phyloP scores from a whole-genome alignment of 2,113 vertebrate genomes.

The Ceyx cyanopectus region DNA sequence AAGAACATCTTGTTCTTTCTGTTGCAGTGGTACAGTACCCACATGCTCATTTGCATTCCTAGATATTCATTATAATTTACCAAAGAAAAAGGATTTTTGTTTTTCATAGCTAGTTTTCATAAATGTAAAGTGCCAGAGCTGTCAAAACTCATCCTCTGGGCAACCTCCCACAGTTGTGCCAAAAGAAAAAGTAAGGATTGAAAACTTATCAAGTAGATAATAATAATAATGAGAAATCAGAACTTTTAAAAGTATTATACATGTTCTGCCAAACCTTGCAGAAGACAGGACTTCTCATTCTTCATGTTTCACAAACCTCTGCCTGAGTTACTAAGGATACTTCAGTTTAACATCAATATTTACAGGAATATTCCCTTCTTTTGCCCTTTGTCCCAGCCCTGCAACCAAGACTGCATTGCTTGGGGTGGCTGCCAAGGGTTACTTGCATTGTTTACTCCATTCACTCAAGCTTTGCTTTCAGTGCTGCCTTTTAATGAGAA shows the following conservation, averaged over 20 bases:
- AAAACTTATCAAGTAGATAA: neutral
- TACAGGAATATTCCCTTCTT: neutral
- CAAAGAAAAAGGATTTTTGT: neutral
- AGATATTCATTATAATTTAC: slow-evolving; percentile 14
- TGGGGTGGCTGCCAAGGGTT: neutral
- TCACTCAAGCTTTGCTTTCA: neutral
- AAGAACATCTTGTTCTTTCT: slow-evolving; percentile 32
- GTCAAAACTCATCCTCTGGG: slow-evolving; percentile 5
- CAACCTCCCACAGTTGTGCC: neutral
- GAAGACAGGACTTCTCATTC: neutral
- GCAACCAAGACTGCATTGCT: neutral
- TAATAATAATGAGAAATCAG: neutral
- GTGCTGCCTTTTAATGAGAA: neutral
- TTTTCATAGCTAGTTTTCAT: neutral
- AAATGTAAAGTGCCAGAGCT: neutral
- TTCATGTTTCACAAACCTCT: neutral
- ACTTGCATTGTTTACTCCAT: neutral
- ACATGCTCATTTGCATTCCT: slow-evolving; percentile 10
- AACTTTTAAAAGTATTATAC: neutral
- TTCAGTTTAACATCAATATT: neutral
- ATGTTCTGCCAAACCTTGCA: neutral
- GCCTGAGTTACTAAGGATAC: neutral
- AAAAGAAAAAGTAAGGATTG: neutral
- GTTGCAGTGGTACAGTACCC: neutral
- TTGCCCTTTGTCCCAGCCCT: neutral